A percentile compares a stretch with the other conserved stretches of the same genome.
Evolutionary conservation across 2,797 vertebrate genomes (phyloP).

Genomic region (Ctenochaetus hawaiiensis): DNA sequence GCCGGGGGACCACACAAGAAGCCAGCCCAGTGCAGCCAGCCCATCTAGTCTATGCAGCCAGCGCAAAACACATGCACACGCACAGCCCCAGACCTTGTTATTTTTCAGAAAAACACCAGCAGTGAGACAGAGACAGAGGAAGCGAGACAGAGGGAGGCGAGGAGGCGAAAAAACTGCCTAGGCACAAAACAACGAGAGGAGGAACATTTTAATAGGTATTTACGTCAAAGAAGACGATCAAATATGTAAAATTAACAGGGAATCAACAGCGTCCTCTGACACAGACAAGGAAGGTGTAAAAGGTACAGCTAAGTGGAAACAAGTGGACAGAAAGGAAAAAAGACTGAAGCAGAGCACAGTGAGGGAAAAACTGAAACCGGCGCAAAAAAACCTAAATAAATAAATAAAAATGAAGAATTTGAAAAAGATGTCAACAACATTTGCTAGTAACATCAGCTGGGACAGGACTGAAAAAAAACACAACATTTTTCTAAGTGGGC

Average conservation of each 20-base stretch:
- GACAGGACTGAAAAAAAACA: slow-evolving; percentile 50
- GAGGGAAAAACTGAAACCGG: slow-evolving; percentile 14
- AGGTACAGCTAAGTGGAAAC: slow-evolving; percentile 18
- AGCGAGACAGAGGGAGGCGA: slow-evolving; percentile 57
- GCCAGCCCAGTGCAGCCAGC: slow-evolving; percentile 86
- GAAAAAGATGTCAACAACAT: slow-evolving; percentile 81
- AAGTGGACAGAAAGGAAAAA: slow-evolving; percentile 52
- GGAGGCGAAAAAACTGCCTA: slow-evolving; percentile 47
- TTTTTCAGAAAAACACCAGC: slow-evolving; percentile 87
- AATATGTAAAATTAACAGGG: neutral
- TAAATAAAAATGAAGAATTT: slow-evolving; percentile 51
- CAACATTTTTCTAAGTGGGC: slow-evolving; percentile 67
- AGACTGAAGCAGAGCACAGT: neutral
- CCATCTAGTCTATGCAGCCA: slow-evolving; percentile 76
- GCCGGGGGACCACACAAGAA: slow-evolving; percentile 99
- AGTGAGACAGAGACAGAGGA: slow-evolving; percentile 68
- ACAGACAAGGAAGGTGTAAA: neutral
- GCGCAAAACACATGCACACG: slow-evolving; percentile 79
- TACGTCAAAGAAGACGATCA: slow-evolving; percentile 15
- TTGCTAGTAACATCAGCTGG: slow-evolving; percentile 72
- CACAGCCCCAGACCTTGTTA: slow-evolving; percentile 90
- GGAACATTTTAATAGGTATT: slow-evolving; percentile 25
- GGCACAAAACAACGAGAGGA: slow-evolving; percentile 42
- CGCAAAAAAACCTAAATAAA: slow-evolving; percentile 12
- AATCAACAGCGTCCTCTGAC: neutral